Evolutionary conservation across 1,140 invertebrate genomes (phyloP).

Genomic region (Lepidostoma basale): DNA sequence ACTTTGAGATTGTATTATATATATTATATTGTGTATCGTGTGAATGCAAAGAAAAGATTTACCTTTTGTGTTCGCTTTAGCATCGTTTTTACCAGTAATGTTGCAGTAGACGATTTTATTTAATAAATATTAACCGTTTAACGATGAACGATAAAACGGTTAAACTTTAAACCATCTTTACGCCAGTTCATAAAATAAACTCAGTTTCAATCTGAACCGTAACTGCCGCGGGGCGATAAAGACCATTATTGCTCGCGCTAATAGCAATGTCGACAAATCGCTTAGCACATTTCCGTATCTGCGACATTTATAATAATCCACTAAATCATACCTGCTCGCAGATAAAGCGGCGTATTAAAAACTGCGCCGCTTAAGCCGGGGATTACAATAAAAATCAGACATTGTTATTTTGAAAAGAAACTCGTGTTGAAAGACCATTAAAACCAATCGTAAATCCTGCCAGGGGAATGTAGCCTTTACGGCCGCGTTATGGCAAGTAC

Average conservation of each 20-base stretch:
- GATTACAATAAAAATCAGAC: conserved; percentile 4
- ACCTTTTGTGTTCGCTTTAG: too few relatives aligned
- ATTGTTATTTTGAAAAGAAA: conserved; percentile 16
- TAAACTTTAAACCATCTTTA: too few relatives aligned
- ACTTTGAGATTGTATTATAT: too few relatives aligned
- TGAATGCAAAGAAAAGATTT: too few relatives aligned
- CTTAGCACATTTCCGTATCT: not conserved
- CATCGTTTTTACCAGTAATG: too few relatives aligned
- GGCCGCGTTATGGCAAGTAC: not conserved
- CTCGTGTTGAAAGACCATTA: conserved; percentile 17
- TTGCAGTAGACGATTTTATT: too few relatives aligned
- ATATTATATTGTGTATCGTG: too few relatives aligned
- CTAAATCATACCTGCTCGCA: not conserved
- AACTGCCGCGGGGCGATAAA: not conserved
- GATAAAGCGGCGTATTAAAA: conserved; percentile 3
- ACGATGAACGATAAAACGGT: too few relatives aligned
- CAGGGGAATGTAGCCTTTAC: conserved; percentile 5
- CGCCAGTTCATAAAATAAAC: too few relatives aligned
- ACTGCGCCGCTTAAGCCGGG: not conserved
- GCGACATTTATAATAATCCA: not conserved
- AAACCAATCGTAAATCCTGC: not conserved
- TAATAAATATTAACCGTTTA: too few relatives aligned
- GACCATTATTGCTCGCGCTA: not conserved
- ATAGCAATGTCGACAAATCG: not conserved
- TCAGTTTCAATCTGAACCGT: not conserved